Evolutionary conservation across 1,140 invertebrate species (phyloP), one percentile per base, ranked within the genome.

Genomic region (Epicauta chinensis): DNA sequence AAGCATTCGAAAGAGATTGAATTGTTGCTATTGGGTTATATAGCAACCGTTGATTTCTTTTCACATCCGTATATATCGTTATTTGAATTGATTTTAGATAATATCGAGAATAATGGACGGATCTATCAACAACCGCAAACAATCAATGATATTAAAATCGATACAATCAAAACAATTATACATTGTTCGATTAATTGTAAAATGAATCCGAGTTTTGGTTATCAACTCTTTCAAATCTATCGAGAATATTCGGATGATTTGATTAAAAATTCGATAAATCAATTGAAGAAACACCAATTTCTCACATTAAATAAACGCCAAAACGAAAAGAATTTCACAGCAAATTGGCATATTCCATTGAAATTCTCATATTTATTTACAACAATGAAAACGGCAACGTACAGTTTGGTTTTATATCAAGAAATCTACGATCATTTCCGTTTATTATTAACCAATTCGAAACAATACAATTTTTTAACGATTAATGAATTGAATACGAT

Each of bases 201-300:
- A 15, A 81, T 86, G 53, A 77, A 79, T 58, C 74, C 75, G 4
- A 75, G 75, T 0, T 82, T 77, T 71, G 77, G 77, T 1, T 79
- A 81, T 58, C 81, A 85, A 30, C 64, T 86, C n/a, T 85, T 83
- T 52, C 77, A 79, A 55, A 76, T 87, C 16, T 87, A 86, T 58
- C 82, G 86, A 54, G 77, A 83, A 52, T 87, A 82, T 69, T 76
- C 81, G 0, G 83, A 87, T 46, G 71, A 69, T 32, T 60, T 83
- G 0, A 61, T 87, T 1, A 65, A 77, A 37, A 70, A 70, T 0
- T 81, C 80, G 0, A 76, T 87, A 55, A 63, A 70, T 0, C 77
- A 80, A 56, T 74, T 84, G 3, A 68, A 77, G 3, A 51, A 69
- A 0, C 75, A 80, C 54, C 75, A 78, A 14, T 75, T 87, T 67